phyloP scores from a whole-genome alignment of 2,113 vertebrate genomes.

The Cinclus mexicanus region DNA sequence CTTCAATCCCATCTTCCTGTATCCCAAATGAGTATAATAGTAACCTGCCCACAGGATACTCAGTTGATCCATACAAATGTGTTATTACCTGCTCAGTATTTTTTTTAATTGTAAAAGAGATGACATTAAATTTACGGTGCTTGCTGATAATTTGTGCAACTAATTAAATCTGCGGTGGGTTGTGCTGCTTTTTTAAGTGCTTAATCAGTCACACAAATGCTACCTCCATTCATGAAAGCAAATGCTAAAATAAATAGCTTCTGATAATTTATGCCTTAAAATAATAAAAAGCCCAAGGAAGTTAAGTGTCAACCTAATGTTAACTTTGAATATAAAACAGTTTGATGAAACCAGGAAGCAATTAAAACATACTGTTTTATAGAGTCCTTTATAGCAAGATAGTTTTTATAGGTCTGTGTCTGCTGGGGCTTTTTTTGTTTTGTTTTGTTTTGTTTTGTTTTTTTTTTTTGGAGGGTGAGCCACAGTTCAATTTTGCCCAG shows the following conservation, averaged over 20 bases:
- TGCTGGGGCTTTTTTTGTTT: background rate
- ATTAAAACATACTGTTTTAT: slow-evolving; percentile 70
- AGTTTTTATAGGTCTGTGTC: slow-evolving; percentile 36
- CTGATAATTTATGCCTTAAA: slow-evolving; percentile 62
- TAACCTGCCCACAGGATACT: slow-evolving; percentile 34
- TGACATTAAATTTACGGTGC: slow-evolving; percentile 18
- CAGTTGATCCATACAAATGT: slow-evolving; percentile 16
- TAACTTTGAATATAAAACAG: slow-evolving; percentile 64
- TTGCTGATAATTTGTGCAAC: slow-evolving; percentile 56
- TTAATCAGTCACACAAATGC: slow-evolving; percentile 59
- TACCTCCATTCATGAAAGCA: slow-evolving; percentile 51
- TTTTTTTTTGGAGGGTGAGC: slow-evolving; percentile 48
- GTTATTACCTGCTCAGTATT: slow-evolving; percentile 35
- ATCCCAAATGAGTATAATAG: background rate
- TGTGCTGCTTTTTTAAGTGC: slow-evolving; percentile 46
- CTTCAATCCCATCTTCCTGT: background rate
- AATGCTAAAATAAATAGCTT: slow-evolving; percentile 53
- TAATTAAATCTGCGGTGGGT: slow-evolving; percentile 53
- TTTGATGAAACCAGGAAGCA: slow-evolving; percentile 64
- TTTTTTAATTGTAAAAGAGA: slow-evolving; percentile 34
- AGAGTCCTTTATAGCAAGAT: slow-evolving; percentile 57
- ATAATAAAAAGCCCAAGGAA: slow-evolving; percentile 63
- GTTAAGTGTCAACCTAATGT: slow-evolving; percentile 51
- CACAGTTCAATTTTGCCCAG: slow-evolving; percentile 59
- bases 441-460: background rate